A percentile compares a stretch with the other conserved stretches of the same genome.
These are phyloP conservation scores for Andrena bicolor DNA, from an alignment of 2,888 invertebrate species.

Conservation along the genomic window DNA sequence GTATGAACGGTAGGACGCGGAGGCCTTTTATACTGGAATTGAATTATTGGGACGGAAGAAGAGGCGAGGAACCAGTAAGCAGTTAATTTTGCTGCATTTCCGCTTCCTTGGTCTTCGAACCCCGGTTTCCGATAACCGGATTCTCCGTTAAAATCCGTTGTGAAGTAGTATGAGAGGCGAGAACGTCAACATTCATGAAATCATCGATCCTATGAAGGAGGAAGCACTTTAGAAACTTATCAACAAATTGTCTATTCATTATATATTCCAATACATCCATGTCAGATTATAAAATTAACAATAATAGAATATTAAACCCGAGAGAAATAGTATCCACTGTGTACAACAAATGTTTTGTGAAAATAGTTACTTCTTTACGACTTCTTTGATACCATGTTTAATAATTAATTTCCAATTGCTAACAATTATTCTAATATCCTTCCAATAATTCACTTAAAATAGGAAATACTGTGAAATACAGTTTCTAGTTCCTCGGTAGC, in stretches of 20 bases:
- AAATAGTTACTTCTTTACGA: background rate
- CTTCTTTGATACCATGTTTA: background rate
- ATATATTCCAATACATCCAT: background rate
- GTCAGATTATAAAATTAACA: background rate
- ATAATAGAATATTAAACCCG: background rate
- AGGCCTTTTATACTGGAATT: slow-evolving; percentile 26
- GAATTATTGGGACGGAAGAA: slow-evolving; percentile 47
- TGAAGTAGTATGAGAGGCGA: slow-evolving; percentile 42
- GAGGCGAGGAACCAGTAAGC: slow-evolving; percentile 66
- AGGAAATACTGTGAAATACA: too few relatives aligned
- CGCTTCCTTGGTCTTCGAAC: slow-evolving; percentile 65
- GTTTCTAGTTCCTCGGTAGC: too few relatives aligned
- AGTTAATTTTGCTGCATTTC: slow-evolving; percentile 76
- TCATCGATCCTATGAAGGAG: slow-evolving; percentile 45
- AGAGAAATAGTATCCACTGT: background rate
- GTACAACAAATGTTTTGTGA: background rate
- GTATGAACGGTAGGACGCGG: background rate
- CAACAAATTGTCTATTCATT: background rate
- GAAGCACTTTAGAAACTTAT: slow-evolving; percentile 39
- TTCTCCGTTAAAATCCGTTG: slow-evolving; percentile 66
- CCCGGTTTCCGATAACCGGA: slow-evolving; percentile 76
- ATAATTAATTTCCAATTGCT: too few relatives aligned
- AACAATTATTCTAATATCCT: too few relatives aligned
- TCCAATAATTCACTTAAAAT: too few relatives aligned
- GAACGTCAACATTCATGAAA: slow-evolving; percentile 51